Conservation (phyloP, 2,797 vertebrate species). For the Siniperca scherzeri region DNA sequence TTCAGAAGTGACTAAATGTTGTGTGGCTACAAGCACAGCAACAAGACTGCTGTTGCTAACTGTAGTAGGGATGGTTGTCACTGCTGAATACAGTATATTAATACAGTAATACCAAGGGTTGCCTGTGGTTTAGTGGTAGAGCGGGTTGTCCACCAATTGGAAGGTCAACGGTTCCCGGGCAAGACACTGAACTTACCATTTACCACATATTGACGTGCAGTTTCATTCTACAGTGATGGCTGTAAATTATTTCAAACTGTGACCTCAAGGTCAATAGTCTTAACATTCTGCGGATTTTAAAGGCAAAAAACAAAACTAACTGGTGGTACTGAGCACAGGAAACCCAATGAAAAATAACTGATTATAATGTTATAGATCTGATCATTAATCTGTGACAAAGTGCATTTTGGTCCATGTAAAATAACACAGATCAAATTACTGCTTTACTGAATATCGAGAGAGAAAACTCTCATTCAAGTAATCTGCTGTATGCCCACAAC, state of each 20-base stretch:
- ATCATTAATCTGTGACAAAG: neutral
- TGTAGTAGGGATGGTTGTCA: neutral
- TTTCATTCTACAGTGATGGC: neutral
- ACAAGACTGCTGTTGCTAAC: neutral
- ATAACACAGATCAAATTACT: constrained; percentile 10
- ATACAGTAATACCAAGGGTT: too few species aligned
- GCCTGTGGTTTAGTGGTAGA: too few species aligned
- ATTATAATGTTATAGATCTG: neutral
- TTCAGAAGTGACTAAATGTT: neutral
- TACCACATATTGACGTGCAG: neutral
- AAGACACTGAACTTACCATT: too few species aligned
- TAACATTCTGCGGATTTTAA: neutral
- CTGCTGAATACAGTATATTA: neutral
- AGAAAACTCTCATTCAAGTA: neutral
- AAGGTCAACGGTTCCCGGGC: too few species aligned
- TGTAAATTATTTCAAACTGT: neutral
- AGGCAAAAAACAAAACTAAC: neutral
- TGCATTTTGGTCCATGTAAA: constrained; percentile 3
- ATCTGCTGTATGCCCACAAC: neutral
- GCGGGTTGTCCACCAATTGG: too few species aligned
- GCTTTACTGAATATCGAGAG: neutral
- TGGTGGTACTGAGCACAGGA: neutral
- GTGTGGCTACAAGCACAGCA: neutral
- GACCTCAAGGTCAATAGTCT: neutral
- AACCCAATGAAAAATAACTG: neutral